Base-by-base conservation (phyloP, 2,888 invertebrate species). In the Hypsopygia costalis region DNA sequence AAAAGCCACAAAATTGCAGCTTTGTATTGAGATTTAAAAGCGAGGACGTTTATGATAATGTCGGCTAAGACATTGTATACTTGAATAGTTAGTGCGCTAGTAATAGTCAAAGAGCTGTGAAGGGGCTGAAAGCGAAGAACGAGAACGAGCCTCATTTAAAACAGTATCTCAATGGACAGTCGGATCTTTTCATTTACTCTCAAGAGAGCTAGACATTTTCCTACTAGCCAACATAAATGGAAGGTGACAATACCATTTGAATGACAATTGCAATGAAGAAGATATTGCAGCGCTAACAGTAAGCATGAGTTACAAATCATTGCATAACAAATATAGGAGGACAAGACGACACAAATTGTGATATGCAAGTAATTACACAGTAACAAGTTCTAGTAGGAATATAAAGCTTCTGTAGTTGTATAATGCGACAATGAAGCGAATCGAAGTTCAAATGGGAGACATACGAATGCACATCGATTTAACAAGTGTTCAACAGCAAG, bases 101-200 rank as follows among this genome's bases (percentile, higher is more conserved):
- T 69, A 68, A 69, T 65, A 64, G 65, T 63, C 63, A 65, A 57
- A 58, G 55, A 58, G 61, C 63, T 62, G 56, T 55, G 58, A 59
- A n/a, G 62, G 63, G 69, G 57, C 67, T 73, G 72, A 71, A 80
- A 77, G 69, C 69, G 59, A 52, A 66, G 68, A 81, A 76, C 69
- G 80, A 80, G 82, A 81, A 70, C 81, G 71, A 49, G 61, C 56
- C 70, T 69, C 72, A 74, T 83, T 81, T 78, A 79, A 69, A 62
- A 68, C 72, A 68, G 68, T 67, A 62, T 70, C 75, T 81, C 80
- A 78, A 76, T 80, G 80, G 69, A 65, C 52, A 64, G 70, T 55
- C 56, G 66, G 62, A 55, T 64, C 80, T 80, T 76, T 81, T 79
- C 72, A 80, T 69, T 65, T 69, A 65, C 68, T 56, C 70, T 60